Conservation (phyloP, 2,888 invertebrate genomes). For the Temnothorax unifasciatus region DNA sequence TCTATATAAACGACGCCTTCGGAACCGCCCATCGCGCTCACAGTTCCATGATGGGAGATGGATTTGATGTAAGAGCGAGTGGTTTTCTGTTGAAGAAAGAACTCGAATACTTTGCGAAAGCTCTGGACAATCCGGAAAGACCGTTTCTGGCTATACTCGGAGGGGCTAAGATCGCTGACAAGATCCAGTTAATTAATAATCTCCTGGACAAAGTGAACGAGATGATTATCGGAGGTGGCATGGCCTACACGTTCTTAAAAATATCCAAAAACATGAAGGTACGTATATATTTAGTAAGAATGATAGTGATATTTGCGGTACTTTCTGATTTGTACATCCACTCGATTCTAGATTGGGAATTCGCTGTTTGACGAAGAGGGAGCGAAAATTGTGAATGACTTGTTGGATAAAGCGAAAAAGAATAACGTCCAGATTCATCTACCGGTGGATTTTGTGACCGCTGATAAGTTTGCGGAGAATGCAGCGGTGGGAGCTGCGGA, state of each 20-base stretch:
- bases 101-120: conserved; percentile 98
- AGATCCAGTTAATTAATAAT: conserved; percentile 99
- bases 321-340: conserved; percentile 51
- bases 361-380: conserved; percentile 99
- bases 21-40: conserved; percentile 97
- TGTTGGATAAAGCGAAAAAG: conserved; percentile 96
- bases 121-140: conserved; percentile 96
- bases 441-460: conserved; percentile 98
- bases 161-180: conserved; percentile 99
- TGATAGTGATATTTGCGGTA: neutral
- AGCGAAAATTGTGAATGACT: conserved; percentile 95
- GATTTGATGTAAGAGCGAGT: conserved; percentile 95
- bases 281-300: conserved; percentile 63
- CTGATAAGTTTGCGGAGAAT: conserved; percentile 98
- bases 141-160: conserved; percentile 99
- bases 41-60: conserved; percentile 99
- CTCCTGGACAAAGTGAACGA: conserved; percentile 98
- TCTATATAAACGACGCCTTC: conserved; percentile 99
- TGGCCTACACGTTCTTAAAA: conserved; percentile 99
- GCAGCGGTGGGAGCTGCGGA: conserved; percentile 93
- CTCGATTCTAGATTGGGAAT: conserved; percentile 92
- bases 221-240: conserved; percentile 99
- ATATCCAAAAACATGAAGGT: conserved; percentile 96
- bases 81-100: conserved; percentile 99
- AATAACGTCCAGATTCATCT: conserved; percentile 98